phyloP scores from a whole-genome alignment of 2,888 invertebrate species.

The Hyalella azteca region DNA sequence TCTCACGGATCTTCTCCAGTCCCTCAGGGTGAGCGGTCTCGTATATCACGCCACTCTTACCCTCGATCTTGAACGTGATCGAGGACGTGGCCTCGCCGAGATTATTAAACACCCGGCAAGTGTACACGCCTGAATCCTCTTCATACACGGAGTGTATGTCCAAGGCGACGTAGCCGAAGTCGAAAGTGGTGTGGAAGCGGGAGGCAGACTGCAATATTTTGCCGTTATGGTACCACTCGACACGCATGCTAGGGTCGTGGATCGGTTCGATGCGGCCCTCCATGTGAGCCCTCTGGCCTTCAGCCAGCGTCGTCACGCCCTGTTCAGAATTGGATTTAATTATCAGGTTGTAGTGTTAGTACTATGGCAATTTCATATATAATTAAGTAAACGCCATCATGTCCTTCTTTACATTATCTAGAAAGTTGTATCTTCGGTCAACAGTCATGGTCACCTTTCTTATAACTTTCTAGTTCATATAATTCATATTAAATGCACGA shows the following conservation, averaged over 20 bases:
- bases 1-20: constrained; percentile 85
- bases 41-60: constrained; percentile 77
- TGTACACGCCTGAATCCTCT: constrained; percentile 95
- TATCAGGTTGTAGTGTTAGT: too few relatives aligned
- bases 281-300: constrained; percentile 93
- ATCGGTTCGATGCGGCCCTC: constrained; percentile 90
- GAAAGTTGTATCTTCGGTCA: too few relatives aligned
- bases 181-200: constrained; percentile 92
- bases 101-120: constrained; percentile 88
- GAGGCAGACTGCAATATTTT: constrained; percentile 88
- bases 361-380: too few relatives aligned
- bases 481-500: too few relatives aligned
- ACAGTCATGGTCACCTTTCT: too few relatives aligned
- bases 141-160: constrained; percentile 93
- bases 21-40: constrained; percentile 95
- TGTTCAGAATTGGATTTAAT: too few relatives aligned
- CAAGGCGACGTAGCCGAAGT: constrained; percentile 96
- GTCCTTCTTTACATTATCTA: too few relatives aligned
- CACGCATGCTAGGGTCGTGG: constrained; percentile 85
- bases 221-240: constrained; percentile 91
- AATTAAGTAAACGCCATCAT: too few relatives aligned
- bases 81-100: constrained; percentile 86
- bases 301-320: constrained; percentile 85
- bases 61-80: constrained; percentile 79
- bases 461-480: too few relatives aligned